Evolutionary conservation across 1,140 invertebrate genomes (phyloP), one percentile per base, ranked within the genome.

Genomic region (Drosophila equinoxialis): DNA sequence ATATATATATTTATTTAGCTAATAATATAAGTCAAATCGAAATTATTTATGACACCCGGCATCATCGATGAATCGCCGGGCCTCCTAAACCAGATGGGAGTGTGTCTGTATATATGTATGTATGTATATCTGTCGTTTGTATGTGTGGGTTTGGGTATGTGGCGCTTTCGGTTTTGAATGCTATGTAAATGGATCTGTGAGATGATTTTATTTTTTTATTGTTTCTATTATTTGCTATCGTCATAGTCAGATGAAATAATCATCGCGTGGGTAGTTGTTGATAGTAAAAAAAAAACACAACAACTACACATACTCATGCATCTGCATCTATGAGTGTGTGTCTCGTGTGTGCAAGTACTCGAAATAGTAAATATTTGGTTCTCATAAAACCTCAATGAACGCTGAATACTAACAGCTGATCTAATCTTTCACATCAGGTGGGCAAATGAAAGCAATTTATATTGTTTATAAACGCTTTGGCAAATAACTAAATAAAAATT

Each of bases 41-140:
- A 89, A 87, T 87, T 87, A 89, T 87, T 87, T 87, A 87, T 87
- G 79, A 87, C 74, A 87, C 83, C 84, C 83, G 83, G 83, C 83
- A 79, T 76, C 71, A 69, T 63, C 68, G 74, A 72, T 73, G 70
- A 30, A 58, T 59, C 39, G 72, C 60, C 73, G 76, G 72, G 81
- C 77, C 84, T 75, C 69, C 79, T 58, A 51, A 70, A 68, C 65
- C 48, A 57, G 68, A 64, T 80, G 63, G 39, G 23, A 51, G 39
- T 61, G 64, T 65, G 45, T 45, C 30, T 30, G 5, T 30, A 30
- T 30, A 30, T 30, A 30, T 30, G 30, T 30, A 30, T 30, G 26
- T 6, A 30, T 30, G 5, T 5, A 30, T 30, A 1, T 30, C 30
- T 30, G 6, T 30, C 30, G 63, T 63, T 26, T 54, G n/a, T 65